These are phyloP conservation scores for Rhipidura dahli DNA, from an alignment of 2,113 vertebrate species.

Conservation along the genomic window DNA sequence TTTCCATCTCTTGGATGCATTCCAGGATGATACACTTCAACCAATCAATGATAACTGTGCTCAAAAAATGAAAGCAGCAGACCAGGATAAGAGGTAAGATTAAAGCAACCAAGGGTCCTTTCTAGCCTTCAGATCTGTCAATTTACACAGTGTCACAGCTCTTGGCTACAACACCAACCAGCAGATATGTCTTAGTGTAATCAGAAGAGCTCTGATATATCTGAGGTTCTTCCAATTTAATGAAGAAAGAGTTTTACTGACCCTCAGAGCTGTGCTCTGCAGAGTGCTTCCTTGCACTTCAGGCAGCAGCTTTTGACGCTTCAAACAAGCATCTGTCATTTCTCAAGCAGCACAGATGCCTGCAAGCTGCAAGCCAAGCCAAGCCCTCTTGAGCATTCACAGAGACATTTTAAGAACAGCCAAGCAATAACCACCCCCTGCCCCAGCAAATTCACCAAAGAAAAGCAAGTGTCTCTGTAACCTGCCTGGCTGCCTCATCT, in stretches of 20 bases:
- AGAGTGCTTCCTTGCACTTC: background rate
- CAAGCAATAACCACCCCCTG: background rate
- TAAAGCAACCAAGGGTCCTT: background rate
- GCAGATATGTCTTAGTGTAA: background rate
- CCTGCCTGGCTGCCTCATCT: background rate
- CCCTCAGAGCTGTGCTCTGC: background rate
- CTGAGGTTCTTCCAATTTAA: background rate
- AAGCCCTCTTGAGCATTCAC: background rate
- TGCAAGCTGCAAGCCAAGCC: background rate
- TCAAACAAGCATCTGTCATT: constrained; percentile 11
- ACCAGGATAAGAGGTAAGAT: background rate
- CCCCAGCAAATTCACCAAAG: background rate
- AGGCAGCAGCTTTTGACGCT: constrained; percentile 2
- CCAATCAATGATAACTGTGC: background rate
- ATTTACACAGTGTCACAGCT: background rate
- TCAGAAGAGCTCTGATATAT: background rate
- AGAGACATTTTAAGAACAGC: background rate
- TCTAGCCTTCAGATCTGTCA: background rate
- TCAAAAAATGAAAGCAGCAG: background rate
- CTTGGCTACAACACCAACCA: background rate
- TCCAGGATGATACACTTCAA: background rate
- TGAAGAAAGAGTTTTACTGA: background rate
- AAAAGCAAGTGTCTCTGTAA: background rate
- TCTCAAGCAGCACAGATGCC: constrained; percentile 3
- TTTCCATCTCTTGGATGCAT: background rate